Conservation (phyloP, 1,140 invertebrate genomes). For the Trachelipus rathkii region DNA sequence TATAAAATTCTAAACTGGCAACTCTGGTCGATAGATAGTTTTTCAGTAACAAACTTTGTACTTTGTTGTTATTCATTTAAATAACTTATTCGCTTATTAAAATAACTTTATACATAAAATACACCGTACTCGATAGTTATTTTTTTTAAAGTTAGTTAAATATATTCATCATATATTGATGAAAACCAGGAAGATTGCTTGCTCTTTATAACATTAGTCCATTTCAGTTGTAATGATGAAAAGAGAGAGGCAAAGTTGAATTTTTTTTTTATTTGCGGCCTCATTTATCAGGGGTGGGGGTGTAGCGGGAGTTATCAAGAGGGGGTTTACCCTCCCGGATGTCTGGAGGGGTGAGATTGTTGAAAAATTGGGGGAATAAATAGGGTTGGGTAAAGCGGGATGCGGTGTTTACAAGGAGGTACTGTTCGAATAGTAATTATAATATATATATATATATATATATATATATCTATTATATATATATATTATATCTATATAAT, state of each 20-base stretch:
- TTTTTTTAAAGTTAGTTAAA: too few relatives aligned
- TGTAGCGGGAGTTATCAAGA: background rate
- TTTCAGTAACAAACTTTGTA: too few relatives aligned
- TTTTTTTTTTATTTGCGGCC: too few relatives aligned
- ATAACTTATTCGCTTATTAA: too few relatives aligned
- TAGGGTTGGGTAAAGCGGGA: background rate
- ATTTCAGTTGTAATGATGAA: background rate
- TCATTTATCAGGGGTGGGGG: background rate
- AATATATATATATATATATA: conserved; percentile 7
- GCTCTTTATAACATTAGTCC: too few relatives aligned
- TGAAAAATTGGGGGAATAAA: background rate
- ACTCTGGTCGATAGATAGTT: too few relatives aligned
- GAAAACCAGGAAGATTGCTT: too few relatives aligned
- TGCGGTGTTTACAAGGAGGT: background rate
- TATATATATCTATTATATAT: background rate
- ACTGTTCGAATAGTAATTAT: background rate
- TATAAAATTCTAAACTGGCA: too few relatives aligned
- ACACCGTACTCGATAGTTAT: too few relatives aligned
- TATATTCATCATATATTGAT: too few relatives aligned
- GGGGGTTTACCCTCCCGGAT: background rate
- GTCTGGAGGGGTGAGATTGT: background rate
- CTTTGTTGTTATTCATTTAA: too few relatives aligned
- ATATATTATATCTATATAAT: background rate
- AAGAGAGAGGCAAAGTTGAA: background rate
- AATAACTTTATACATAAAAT: too few relatives aligned